Conservation (phyloP, 2,797 vertebrate genomes). For the Peromyscus nudipes region DNA sequence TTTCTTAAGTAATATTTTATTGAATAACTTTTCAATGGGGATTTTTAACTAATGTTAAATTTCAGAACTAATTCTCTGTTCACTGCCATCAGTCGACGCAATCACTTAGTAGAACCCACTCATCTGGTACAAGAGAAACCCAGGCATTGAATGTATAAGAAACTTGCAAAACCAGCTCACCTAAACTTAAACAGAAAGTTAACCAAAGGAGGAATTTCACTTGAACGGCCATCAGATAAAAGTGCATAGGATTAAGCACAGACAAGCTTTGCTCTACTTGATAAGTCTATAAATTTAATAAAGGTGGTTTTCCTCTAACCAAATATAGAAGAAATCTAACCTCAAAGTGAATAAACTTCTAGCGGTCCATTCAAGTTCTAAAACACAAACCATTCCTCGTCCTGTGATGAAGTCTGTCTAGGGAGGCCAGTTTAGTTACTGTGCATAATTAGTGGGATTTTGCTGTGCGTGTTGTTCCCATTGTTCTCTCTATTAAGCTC, state of each 20-base stretch:
- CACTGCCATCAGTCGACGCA: neutral
- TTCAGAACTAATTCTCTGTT: conserved; percentile 58
- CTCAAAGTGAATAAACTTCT: neutral
- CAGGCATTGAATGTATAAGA: conserved; percentile 45
- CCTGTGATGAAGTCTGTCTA: neutral
- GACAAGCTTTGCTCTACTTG: neutral
- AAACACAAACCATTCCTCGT: fast-evolving
- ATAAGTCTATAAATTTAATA: neutral
- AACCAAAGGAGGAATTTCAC: neutral
- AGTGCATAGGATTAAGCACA: neutral
- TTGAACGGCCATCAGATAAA: neutral
- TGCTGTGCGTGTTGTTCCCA: neutral
- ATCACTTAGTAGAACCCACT: conserved; percentile 59
- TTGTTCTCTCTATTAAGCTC: neutral
- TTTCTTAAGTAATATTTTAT: conserved; percentile 66
- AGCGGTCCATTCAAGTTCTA: neutral
- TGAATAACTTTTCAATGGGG: conserved; percentile 18
- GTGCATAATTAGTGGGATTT: neutral
- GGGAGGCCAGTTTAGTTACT: neutral
- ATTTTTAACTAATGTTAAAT: conserved; percentile 65
- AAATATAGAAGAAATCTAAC: neutral
- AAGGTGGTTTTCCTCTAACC: neutral
- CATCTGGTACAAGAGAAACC: conserved; percentile 55
- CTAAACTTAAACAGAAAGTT: conserved; percentile 57
- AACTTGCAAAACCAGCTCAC: conserved; percentile 24